Conservation (phyloP, 2,113 vertebrate genomes). For the Phyllostomus discolor region DNA sequence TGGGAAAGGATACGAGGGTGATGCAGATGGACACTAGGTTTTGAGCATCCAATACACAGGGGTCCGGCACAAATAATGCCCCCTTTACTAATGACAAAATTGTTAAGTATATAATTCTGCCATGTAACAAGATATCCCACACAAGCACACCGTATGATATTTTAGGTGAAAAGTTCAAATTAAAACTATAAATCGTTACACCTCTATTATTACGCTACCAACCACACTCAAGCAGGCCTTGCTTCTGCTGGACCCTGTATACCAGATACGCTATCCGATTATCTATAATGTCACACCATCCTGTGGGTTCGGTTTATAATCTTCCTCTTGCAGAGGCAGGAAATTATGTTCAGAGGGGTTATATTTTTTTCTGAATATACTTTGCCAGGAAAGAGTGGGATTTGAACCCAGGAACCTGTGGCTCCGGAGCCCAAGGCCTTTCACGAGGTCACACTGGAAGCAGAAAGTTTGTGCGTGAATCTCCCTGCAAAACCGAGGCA, state of each 20-base stretch:
- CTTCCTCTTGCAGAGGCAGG: not conserved
- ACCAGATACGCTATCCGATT: not conserved
- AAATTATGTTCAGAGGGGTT: not conserved
- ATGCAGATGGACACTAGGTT: accelerated
- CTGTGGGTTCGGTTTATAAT: accelerated
- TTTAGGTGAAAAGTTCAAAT: too few relatives aligned
- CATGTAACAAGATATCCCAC: too few relatives aligned
- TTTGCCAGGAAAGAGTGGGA: not conserved
- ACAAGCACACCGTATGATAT: too few relatives aligned
- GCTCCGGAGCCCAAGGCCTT: not conserved
- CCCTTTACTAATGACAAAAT: too few relatives aligned
- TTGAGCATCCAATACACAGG: not conserved
- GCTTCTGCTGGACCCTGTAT: too few relatives aligned
- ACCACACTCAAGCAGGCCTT: too few relatives aligned
- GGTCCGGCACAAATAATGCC: too few relatives aligned
- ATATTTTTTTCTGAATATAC: not conserved
- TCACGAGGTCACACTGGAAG: not conserved
- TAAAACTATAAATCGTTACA: too few relatives aligned
- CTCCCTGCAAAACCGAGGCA: not conserved
- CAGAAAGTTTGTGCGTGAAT: not conserved
- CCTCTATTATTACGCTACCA: too few relatives aligned
- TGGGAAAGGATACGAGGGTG: accelerated
- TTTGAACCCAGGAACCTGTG: not conserved
- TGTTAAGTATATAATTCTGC: too few relatives aligned
- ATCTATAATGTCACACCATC: not conserved